Base-by-base conservation (phyloP, 2,113 vertebrate species). In the Trochalopteron elliotii region DNA sequence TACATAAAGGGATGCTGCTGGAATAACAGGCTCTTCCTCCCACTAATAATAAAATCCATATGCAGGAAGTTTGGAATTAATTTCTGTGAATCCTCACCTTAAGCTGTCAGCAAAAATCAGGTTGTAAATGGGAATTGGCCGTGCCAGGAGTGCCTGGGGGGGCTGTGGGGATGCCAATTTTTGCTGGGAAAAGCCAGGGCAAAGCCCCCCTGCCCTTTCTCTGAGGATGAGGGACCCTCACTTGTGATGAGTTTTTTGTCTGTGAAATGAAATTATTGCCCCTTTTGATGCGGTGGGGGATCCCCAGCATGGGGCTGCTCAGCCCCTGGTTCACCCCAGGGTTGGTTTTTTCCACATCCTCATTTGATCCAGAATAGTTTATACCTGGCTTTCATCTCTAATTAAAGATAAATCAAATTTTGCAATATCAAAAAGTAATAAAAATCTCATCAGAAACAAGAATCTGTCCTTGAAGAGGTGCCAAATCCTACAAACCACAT, bases 371-470 rank as follows among this genome's bases (percentile, higher is more conserved):
- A 91, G 89, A 55, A 49, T 78, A 78, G 83, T 93, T 90, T 83
- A 91, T 50, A 93, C 40, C 71, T 71, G 84, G 44, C 92, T 97
- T 96, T 61, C 70, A 57, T 75, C 91, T 94, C 93, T 96, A 96
- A 93, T 95, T 94, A 89, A 83, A 56, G 63, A 90, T 2, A 89
- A 97, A 97, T 93, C 63, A 89, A 96, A 94, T 67, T 94, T 83
- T 70, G 72, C 78, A 94, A 56, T 31, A 39, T 85, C 65, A 71
- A 69, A 95, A 87, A 82, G 49, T 64, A 90, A 81, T 89, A 87
- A 94, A 97, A 96, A 80, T 86, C 87, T 96, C 78, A 87, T 90
- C 91, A 94, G 95, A 95, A 95, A 87, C 72, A 89, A 69, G 72
- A 68, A 83, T 79, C 94, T 60, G 75, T 93, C 84, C 90, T 79